Conservation (phyloP, 2,888 invertebrate genomes). For the Ochropacha duplaris region DNA sequence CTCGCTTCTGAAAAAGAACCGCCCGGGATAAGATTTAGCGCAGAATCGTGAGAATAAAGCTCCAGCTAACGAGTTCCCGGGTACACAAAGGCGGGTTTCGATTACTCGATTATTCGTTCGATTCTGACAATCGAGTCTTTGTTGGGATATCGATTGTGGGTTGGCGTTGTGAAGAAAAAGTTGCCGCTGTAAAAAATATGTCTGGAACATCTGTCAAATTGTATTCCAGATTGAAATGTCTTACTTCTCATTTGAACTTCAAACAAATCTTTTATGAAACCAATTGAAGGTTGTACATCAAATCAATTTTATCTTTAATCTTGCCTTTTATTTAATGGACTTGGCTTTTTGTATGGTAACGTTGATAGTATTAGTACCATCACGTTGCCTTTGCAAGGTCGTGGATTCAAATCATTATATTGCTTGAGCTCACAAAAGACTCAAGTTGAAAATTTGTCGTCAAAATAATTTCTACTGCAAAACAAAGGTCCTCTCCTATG, state of each 20-base stretch:
- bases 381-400: no score
- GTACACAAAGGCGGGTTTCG: conserved; percentile 47
- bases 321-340: no score
- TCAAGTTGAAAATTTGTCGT: no score
- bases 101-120: conserved; percentile 54
- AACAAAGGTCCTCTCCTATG: not conserved
- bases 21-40: conserved; percentile 39
- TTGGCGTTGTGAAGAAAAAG: conserved; percentile 31
- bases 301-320: no score
- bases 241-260: no score
- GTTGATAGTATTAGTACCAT: no score
- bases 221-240: not conserved
- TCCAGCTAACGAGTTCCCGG: conserved; percentile 48
- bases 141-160: conserved; percentile 44
- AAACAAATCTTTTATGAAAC: no score
- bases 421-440: no score
- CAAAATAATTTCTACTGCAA: not conserved
- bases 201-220: not conserved
- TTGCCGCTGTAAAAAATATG: conserved; percentile 14
- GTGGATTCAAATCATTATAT: no score
- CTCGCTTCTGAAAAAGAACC: conserved; percentile 37
- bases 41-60: conserved; percentile 32
- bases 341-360: no score
- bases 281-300: no score
- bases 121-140: conserved; percentile 53